These are phyloP conservation scores for Raja brachyura DNA, from an alignment of 2,113 vertebrate genomes.

Conservation along the genomic window DNA sequence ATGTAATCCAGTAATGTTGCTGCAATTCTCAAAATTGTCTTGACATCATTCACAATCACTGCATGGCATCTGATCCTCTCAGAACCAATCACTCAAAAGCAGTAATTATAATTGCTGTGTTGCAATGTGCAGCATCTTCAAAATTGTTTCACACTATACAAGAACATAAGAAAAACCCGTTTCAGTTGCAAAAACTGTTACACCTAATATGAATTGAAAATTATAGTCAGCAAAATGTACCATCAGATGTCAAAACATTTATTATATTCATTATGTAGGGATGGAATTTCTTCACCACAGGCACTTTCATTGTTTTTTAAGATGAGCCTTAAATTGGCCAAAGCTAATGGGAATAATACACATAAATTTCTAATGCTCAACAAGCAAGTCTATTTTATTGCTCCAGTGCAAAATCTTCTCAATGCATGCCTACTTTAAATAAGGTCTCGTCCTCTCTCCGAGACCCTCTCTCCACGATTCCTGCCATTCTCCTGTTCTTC, in stretches of 20 bases:
- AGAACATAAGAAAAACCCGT: background rate
- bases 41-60: background rate
- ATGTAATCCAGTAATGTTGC: background rate
- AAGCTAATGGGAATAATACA: background rate
- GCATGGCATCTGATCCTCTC: background rate
- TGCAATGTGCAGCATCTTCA: background rate
- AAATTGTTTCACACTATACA: background rate
- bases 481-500: no score
- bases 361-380: background rate
- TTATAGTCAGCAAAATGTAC: background rate
- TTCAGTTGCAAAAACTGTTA: background rate
- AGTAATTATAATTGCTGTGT: background rate
- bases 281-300: background rate
- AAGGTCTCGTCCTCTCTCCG: no score
- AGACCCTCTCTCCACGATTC: no score
- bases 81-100: background rate
- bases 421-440: no score
- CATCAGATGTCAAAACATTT: background rate
- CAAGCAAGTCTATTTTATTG: no score
- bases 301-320: background rate
- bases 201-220: background rate
- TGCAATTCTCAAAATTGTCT: constrained; percentile 24
- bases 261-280: background rate
- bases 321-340: background rate
- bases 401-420: no score